Base-by-base conservation (phyloP, 2,888 invertebrate genomes). In the Allophyes oxyacanthae region DNA sequence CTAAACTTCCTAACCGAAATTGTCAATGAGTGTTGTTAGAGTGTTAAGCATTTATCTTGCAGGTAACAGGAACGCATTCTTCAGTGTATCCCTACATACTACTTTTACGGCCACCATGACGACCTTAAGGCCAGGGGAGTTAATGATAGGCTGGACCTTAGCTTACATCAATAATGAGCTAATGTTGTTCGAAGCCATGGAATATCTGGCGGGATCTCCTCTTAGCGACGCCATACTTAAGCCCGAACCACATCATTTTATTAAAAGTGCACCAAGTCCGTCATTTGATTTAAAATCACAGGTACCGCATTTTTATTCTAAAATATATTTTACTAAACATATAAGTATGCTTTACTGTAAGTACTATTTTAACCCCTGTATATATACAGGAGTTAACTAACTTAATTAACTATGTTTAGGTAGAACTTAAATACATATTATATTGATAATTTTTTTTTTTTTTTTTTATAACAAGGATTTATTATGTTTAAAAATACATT, bases 131-230 rank as follows among this genome's bases (percentile, higher is more conserved):
- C 79, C 75, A 10, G 93, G 93, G 1, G 88, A 90, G 63, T 41
- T 83, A 2, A 80, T 94, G 60, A 56, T 70, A 11, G 92, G 84
- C 0, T 75, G 65, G 28, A 83, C 63, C 25, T 74, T 94, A 38
- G 86, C 89, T 0, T 89, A 87, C 60, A 88, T 94, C 30, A 88
- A 87, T 46, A 92, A 92, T 14, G 95, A 95, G 62, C 82, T 96
- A 58, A 93, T 95, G 58, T 86, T 95, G 55, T 95, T 96, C 57
- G 95, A 95, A 79, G 95, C 96, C 0, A 91, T 97, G 66, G 95
- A 95, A 60, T 93, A 94, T 72, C 81, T 97, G 38, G 88, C 92
- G 0, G 83, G 88, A 0, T 96, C 97, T 0, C 95, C 95, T 0
- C 90, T 97, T 0, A 87, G 91, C 33, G 86, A 94, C 6, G 89